These are phyloP conservation scores for Tuta absoluta DNA, from an alignment of 2,888 invertebrate species.

Conservation along the genomic window DNA sequence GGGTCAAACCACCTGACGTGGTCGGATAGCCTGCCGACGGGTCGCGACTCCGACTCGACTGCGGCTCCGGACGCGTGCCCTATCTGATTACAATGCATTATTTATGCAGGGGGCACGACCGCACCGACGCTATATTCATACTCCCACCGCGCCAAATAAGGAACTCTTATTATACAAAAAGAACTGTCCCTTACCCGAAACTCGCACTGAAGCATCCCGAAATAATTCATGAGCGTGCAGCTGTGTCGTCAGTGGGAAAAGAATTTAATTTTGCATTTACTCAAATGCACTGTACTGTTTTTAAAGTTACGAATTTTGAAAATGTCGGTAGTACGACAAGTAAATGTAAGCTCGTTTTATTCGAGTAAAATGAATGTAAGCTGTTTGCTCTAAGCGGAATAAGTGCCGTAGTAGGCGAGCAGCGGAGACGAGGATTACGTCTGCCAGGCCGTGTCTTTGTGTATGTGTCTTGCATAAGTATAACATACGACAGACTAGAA, in stretches of 20 bases:
- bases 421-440: slow-evolving; percentile 8
- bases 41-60: slow-evolving; percentile 32
- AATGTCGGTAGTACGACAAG: slow-evolving; percentile 8
- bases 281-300: slow-evolving; percentile 11
- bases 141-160: slow-evolving; percentile 36
- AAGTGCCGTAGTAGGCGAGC: slow-evolving; percentile 1
- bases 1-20: slow-evolving; percentile 52
- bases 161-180: slow-evolving; percentile 32
- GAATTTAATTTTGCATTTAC: slow-evolving; percentile 14
- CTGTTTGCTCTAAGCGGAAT: neutral
- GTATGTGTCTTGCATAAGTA: neutral
- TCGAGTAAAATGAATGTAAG: slow-evolving; percentile 14
- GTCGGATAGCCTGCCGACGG: slow-evolving; percentile 42
- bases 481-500: slow-evolving; percentile 12
- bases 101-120: slow-evolving; percentile 49
- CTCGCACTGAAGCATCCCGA: slow-evolving; percentile 35
- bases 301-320: slow-evolving; percentile 11
- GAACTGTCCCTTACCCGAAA: slow-evolving; percentile 40
- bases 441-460: slow-evolving; percentile 8
- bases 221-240: slow-evolving; percentile 40
- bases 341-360: slow-evolving; percentile 12
- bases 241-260: slow-evolving; percentile 23
- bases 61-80: slow-evolving; percentile 43
- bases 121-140: slow-evolving; percentile 29
- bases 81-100: slow-evolving; percentile 60